Evolutionary conservation across 2,888 invertebrate species (phyloP).

Genomic region (Scrobipalpa costella): DNA sequence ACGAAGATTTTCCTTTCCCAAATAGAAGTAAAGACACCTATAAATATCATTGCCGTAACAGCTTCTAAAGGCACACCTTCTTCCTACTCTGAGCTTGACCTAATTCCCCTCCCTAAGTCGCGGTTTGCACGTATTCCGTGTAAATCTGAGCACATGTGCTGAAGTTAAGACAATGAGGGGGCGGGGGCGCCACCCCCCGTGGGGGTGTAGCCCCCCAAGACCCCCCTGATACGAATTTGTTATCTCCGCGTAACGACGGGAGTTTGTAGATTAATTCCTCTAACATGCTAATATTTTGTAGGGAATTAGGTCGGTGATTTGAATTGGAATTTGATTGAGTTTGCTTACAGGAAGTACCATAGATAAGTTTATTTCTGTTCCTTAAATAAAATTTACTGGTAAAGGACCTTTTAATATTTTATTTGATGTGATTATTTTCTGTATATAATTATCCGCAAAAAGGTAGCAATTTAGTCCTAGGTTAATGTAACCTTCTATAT

Average conservation of each 20-base stretch:
- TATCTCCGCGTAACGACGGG: conserved; percentile 51
- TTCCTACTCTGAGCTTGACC: conserved; percentile 15
- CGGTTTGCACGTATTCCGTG: conserved; percentile 16
- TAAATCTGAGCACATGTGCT: conserved; percentile 22
- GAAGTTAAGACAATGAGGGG: conserved; percentile 38
- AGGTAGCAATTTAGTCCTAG: too few relatives aligned
- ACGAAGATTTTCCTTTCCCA: too few relatives aligned
- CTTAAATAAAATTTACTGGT: too few relatives aligned
- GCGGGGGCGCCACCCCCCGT: conserved; percentile 18
- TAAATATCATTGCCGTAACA: background rate
- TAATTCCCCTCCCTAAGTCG: conserved; percentile 17
- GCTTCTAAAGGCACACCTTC: background rate
- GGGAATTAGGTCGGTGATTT: conserved; percentile 17
- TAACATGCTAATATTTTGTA: conserved; percentile 41
- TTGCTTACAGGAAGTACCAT: background rate
- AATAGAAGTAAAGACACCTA: background rate
- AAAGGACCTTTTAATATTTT: too few relatives aligned
- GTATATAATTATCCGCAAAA: too few relatives aligned
- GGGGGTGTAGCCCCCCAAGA: conserved; percentile 31
- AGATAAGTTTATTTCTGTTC: too few relatives aligned
- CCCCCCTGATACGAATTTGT: conserved; percentile 54
- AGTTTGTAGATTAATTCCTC: conserved; percentile 59
- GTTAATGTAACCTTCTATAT: too few relatives aligned
- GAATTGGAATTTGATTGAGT: conserved; percentile 22
- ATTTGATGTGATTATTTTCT: too few relatives aligned